Evolutionary conservation across 1,140 invertebrate genomes (phyloP).

Genomic region (Panagrolaimus sp.): DNA sequence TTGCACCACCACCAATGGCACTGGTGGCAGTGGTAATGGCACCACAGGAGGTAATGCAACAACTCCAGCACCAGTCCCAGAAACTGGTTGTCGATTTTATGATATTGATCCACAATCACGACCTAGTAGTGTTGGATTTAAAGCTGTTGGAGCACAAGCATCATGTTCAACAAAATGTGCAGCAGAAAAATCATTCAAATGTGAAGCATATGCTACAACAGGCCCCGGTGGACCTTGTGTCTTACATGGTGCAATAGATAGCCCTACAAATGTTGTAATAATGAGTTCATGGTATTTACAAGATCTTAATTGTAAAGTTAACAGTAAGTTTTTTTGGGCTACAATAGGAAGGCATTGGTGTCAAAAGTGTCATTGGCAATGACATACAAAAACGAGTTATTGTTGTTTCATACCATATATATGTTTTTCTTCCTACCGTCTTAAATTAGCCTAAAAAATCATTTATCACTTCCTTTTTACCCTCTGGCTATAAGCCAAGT

Average conservation of each 20-base stretch:
- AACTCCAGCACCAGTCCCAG: neutral
- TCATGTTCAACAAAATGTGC: neutral
- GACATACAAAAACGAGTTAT: too few species aligned
- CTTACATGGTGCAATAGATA: neutral
- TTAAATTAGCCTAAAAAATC: too few species aligned
- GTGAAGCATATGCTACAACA: conserved; percentile 1
- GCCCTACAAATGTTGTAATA: neutral
- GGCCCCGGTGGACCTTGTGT: neutral
- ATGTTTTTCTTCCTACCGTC: too few species aligned
- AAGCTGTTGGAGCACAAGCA: neutral
- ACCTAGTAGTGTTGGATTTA: neutral
- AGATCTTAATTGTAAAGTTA: conserved; percentile 8
- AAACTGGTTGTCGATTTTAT: conserved; percentile 5
- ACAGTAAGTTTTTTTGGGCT: neutral
- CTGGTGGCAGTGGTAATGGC: neutral
- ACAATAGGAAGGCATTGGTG: too few species aligned
- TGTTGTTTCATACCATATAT: too few species aligned
- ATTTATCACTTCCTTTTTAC: too few species aligned
- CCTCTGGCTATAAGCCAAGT: too few species aligned
- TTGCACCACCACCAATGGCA: neutral
- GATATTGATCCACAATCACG: conserved; percentile 1
- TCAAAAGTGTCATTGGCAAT: too few species aligned
- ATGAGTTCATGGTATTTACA: conserved; percentile 1
- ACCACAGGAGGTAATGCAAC: too few species aligned
- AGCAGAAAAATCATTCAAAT: conserved; percentile 6